Conservation (phyloP, 2,888 invertebrate species). For the Marasmarcha lunaedactyla region DNA sequence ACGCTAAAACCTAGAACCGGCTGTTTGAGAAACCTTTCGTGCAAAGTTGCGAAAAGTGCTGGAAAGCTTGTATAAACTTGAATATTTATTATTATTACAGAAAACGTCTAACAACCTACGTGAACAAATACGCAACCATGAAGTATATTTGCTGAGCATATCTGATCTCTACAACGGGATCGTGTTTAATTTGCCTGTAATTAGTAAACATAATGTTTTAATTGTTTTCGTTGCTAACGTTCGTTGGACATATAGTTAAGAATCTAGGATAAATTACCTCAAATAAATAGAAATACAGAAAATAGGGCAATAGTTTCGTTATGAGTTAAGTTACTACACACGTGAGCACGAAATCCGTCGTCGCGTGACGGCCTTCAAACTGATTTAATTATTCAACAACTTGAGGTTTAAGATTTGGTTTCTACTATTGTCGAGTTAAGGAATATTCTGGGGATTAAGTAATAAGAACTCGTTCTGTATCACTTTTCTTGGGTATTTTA, state of each 20-base stretch:
- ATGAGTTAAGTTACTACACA: background rate
- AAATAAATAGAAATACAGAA: no score
- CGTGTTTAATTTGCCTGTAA: background rate
- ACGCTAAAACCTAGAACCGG: constrained; percentile 48
- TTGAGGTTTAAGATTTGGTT: no score
- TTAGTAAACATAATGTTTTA: no score
- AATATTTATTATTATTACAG: constrained; percentile 13
- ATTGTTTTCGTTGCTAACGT: no score
- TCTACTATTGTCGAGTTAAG: no score
- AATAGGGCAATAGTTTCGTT: background rate
- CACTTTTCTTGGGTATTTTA: no score
- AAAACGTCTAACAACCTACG: constrained; percentile 9
- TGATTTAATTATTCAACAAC: background rate
- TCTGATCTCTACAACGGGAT: background rate
- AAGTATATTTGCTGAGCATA: background rate
- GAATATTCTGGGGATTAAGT: no score
- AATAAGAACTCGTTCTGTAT: no score
- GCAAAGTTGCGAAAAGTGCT: constrained; percentile 54
- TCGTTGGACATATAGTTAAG: no score
- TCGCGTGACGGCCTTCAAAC: constrained; percentile 1
- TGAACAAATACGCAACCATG: constrained; percentile 14
- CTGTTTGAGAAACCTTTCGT: constrained; percentile 56
- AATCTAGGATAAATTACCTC: no score
- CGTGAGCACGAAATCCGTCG: background rate
- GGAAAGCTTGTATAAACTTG: constrained; percentile 42